Conservation (phyloP, 2,113 vertebrate species). For the Festucalex cinctus region DNA sequence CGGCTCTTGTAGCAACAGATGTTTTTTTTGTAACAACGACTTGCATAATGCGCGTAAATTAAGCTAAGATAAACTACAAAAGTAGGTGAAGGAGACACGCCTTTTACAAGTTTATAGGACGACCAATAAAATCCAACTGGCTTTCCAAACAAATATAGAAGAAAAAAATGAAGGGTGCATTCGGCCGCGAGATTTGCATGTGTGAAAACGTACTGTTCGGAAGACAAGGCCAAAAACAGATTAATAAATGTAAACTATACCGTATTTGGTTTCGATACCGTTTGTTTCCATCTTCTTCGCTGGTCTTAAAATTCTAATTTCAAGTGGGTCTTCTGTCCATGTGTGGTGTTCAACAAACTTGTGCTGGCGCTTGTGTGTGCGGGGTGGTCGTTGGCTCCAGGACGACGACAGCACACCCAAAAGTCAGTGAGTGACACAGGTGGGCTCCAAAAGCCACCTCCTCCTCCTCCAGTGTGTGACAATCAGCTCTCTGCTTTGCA, state of each 20-base stretch:
- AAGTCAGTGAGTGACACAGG: constrained; percentile 1
- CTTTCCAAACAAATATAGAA: not conserved
- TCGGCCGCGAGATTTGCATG: not conserved
- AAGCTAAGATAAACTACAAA: not conserved
- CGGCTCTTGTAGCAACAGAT: not conserved
- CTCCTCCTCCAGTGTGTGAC: constrained; percentile 5
- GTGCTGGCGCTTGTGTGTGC: not conserved
- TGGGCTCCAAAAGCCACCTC: constrained; percentile 11
- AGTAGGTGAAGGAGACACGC: not conserved
- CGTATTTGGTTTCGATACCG: constrained; percentile 41
- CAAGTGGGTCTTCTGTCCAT: constrained; percentile 13
- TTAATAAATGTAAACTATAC: constrained; percentile 20
- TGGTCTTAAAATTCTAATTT: not conserved
- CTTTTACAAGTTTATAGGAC: not conserved
- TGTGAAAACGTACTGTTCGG: not conserved
- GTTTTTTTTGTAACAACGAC: not conserved
- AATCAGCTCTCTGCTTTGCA: constrained; percentile 8
- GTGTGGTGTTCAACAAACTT: not conserved
- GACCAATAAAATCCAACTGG: not conserved
- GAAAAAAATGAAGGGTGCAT: not conserved
- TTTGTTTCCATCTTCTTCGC: constrained; percentile 57
- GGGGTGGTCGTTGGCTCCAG: not conserved
- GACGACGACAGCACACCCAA: not conserved
- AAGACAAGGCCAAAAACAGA: not conserved
- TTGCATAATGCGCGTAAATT: not conserved